Evolutionary conservation across 2,797 vertebrate species (phyloP), one percentile per base, ranked within the genome.

Genomic region (Cichlasoma orientale): DNA sequence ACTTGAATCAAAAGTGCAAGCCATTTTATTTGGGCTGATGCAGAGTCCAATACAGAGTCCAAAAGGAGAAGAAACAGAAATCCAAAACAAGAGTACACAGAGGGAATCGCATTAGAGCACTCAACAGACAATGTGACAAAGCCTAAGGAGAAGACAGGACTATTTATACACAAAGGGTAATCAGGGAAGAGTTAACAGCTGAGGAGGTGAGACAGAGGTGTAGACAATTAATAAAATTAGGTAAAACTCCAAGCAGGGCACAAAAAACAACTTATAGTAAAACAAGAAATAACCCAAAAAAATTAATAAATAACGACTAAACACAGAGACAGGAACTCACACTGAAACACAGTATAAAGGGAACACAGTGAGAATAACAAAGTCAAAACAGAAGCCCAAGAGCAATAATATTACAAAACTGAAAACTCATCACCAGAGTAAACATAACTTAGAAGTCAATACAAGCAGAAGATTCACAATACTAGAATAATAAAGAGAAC

Each of bases 101-200:
- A 12, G 14, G 59, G 0, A 5, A 25, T 21, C 8, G 16, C 3
- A 0, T 21, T 21, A 44, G 21, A 0, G 21, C 36, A 25, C 38
- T 63, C 21, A 44, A 18, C 38, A 63, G 59, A 44, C 1, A 10
- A n/a, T 18, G 38, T 44, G 21, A 63, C 21, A 44, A 63, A 63
- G 38, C 8, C 38, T 27, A 23, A 66, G 23, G 23, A 9, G 61
- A 66, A 7, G 38, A 66, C 23, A 19, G 5, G 16, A 66, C 58
- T 66, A 47, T 66, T 47, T 66, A 66, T 66, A 66, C 61, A 66
- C 61, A 27, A 47, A 66, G 23, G 38, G 38, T 47, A 66, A 66
- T 66, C 61, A 27, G 38, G 61, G 61, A 66, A 47, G 38, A 7
- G 23, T 9, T 27, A 66, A 66, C 38, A 66, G 25, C 61, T 66